Conservation (phyloP, 2,797 vertebrate genomes). For the Hyperoplus lanceolatus region DNA sequence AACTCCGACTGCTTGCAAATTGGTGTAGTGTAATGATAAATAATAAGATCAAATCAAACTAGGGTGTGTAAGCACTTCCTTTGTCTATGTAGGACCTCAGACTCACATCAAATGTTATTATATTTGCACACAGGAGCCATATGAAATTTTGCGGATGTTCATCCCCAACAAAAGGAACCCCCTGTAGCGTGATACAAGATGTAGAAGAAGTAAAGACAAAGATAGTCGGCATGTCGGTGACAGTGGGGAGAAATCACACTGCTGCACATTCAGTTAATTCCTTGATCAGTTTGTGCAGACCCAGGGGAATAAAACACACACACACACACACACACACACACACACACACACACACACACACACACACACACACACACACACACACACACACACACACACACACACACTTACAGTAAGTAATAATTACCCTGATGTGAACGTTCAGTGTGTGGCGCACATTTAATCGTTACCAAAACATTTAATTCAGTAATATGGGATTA, state of each 20-base stretch:
- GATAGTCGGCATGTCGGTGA: constrained; percentile 18
- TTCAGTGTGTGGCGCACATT: constrained; percentile 59
- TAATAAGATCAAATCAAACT: constrained; percentile 75
- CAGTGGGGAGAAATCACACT: constrained; percentile 27
- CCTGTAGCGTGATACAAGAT: constrained; percentile 24
- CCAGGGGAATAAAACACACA: constrained; percentile 53
- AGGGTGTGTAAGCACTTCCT: constrained; percentile 65
- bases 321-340: constrained; percentile 8
- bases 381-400: constrained; percentile 21
- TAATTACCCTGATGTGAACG: constrained; percentile 74
- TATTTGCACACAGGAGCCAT: constrained; percentile 56
- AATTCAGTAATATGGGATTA: constrained; percentile 63
- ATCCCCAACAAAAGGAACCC: constrained; percentile 45
- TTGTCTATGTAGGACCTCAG: constrained; percentile 74
- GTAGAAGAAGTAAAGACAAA: constrained; percentile 22
- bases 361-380: constrained; percentile 23
- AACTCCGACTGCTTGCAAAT: constrained; percentile 52
- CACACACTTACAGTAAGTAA: constrained; percentile 46
- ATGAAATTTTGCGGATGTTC: constrained; percentile 36
- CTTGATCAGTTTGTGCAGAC: constrained; percentile 64
- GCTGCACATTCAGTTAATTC: constrained; percentile 59
- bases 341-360: not conserved
- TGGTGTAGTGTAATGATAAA: constrained; percentile 53
- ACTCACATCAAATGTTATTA: constrained; percentile 78
- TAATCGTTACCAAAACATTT: constrained; percentile 77